Conservation (phyloP, 1,140 invertebrate species). For the Maconellicoccus hirsutus region DNA sequence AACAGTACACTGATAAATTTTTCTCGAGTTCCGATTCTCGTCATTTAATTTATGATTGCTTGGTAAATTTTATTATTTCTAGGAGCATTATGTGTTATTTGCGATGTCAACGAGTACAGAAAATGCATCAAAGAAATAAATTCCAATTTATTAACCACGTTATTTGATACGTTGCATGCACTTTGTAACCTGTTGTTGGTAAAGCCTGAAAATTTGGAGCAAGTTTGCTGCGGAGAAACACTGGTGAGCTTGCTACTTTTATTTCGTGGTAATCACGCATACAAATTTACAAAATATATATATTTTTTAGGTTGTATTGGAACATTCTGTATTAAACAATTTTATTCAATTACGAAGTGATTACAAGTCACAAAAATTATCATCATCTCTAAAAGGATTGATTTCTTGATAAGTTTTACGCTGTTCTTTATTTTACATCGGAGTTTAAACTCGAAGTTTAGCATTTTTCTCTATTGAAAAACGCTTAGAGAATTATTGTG, state of each 20-base stretch:
- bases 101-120: constrained; percentile 91
- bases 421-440: background rate
- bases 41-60: background rate
- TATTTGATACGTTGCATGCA: constrained; percentile 91
- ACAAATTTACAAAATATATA: constrained; percentile 26
- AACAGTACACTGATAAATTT: background rate
- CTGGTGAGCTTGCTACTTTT: constrained; percentile 49
- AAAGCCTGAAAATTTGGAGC: constrained; percentile 88
- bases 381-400: constrained; percentile 49
- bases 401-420: constrained; percentile 17
- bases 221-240: constrained; percentile 87
- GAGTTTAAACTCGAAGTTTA: too few relatives aligned
- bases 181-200: constrained; percentile 91
- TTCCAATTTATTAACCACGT: constrained; percentile 60
- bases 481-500: too few relatives aligned
- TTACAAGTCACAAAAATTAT: constrained; percentile 74
- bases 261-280: background rate
- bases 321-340: constrained; percentile 71
- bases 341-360: constrained; percentile 90
- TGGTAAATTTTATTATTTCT: constrained; percentile 29
- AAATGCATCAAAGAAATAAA: constrained; percentile 65
- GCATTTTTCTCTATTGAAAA: too few relatives aligned
- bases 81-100: constrained; percentile 94
- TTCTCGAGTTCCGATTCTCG: background rate
- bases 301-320: constrained; percentile 65